Evolutionary conservation across 2,797 vertebrate species (phyloP).

Genomic region (Decapterus maruadsi): DNA sequence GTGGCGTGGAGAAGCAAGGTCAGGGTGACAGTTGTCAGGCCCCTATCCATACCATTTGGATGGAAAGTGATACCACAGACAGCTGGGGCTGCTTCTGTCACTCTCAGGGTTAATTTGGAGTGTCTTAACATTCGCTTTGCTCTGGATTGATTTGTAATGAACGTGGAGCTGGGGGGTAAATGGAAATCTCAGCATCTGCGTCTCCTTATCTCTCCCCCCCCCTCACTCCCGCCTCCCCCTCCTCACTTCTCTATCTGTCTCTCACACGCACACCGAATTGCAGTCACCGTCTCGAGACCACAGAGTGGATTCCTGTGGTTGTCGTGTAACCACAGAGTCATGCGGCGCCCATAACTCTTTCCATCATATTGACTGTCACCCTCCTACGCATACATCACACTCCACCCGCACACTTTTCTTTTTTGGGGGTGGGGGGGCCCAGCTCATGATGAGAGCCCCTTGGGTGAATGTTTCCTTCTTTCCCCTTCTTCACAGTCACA

Average conservation of each 20-base stretch:
- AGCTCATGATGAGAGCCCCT: slow-evolving; percentile 29
- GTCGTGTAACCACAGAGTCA: slow-evolving; percentile 63
- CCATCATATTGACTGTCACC: slow-evolving; percentile 49
- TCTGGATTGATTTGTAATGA: slow-evolving; percentile 73
- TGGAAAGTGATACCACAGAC: slow-evolving; percentile 84
- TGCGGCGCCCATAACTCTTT: slow-evolving; percentile 51
- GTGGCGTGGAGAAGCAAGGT: slow-evolving; percentile 73
- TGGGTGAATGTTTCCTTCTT: slow-evolving; percentile 35
- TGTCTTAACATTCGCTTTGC: slow-evolving; percentile 80
- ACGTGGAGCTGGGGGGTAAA: slow-evolving; percentile 70
- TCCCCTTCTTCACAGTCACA: slow-evolving; percentile 27
- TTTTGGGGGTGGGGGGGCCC: too few species aligned
- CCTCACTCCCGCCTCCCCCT: too few species aligned
- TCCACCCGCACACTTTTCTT: slow-evolving; percentile 8
- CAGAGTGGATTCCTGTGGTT: slow-evolving; percentile 52
- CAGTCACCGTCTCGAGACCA: slow-evolving; percentile 40
- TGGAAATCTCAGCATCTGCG: slow-evolving; percentile 74
- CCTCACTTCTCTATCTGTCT: not conserved
- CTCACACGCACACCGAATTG: slow-evolving; percentile 7
- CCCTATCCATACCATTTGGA: slow-evolving; percentile 79
- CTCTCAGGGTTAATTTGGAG: slow-evolving; percentile 81
- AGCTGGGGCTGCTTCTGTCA: slow-evolving; percentile 83
- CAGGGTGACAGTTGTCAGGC: slow-evolving; percentile 82
- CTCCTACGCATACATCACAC: slow-evolving; percentile 10
- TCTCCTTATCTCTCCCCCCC: slow-evolving; percentile 18